phyloP scores from a whole-genome alignment of 2,888 invertebrate species.

The Philaethria dido region DNA sequence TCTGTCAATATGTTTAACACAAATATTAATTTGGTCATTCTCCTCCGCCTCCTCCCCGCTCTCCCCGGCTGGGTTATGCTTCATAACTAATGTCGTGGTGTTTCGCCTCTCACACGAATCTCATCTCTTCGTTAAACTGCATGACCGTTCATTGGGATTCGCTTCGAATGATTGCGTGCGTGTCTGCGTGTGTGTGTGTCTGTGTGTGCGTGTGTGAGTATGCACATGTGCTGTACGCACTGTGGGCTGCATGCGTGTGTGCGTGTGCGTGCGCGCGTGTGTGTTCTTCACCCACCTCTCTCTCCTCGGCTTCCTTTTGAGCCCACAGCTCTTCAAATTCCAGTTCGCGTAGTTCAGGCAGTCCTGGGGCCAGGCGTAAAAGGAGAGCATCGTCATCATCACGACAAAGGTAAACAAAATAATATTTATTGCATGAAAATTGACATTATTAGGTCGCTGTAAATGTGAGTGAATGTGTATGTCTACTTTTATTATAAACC shows the following conservation, averaged over 20 bases:
- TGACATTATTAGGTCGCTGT: background rate
- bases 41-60: constrained; percentile 59
- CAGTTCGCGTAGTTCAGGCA: constrained; percentile 80
- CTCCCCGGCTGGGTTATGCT: constrained; percentile 70
- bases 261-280: constrained; percentile 30
- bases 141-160: constrained; percentile 62
- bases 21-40: constrained; percentile 32
- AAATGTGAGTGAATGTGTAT: constrained; percentile 11
- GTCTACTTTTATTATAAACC: background rate
- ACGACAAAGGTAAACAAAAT: constrained; percentile 69
- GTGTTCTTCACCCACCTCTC: constrained; percentile 54
- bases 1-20: background rate
- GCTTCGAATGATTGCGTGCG: constrained; percentile 52
- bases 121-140: constrained; percentile 65
- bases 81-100: constrained; percentile 72
- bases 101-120: constrained; percentile 65
- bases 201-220: constrained; percentile 35
- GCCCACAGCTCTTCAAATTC: constrained; percentile 83
- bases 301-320: constrained; percentile 65
- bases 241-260: constrained; percentile 30
- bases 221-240: background rate
- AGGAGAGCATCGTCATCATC: constrained; percentile 75
- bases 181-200: constrained; percentile 38
- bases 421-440: constrained; percentile 28
- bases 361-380: constrained; percentile 72